Conservation (phyloP, 1,140 invertebrate species). For the Argopecten irradians region DNA sequence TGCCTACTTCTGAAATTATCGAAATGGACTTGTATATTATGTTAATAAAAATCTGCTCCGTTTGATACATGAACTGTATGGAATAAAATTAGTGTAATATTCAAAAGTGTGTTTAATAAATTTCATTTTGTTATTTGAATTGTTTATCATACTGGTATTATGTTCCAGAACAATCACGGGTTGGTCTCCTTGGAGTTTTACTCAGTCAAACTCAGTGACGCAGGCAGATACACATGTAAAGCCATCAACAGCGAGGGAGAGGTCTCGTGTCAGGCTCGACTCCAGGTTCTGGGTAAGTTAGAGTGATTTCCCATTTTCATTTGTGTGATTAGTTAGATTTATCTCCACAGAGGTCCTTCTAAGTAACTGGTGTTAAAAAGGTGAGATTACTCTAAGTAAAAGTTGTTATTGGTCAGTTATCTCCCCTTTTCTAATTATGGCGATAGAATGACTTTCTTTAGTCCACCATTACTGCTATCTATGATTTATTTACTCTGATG, state of each 20-base stretch:
- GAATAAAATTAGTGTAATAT: not conserved
- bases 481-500: too few relatives aligned
- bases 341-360: not conserved
- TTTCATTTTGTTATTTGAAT: not conserved
- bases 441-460: not conserved
- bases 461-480: not conserved
- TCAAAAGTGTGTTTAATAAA: not conserved
- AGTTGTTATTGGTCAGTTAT: too few relatives aligned
- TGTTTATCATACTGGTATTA: not conserved
- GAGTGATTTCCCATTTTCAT: not conserved
- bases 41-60: too few relatives aligned
- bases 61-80: too few relatives aligned
- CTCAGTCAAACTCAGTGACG: slow-evolving; percentile 79
- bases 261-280: slow-evolving; percentile 62
- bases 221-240: slow-evolving; percentile 89
- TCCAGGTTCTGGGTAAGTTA: slow-evolving; percentile 69
- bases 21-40: too few relatives aligned
- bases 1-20: too few relatives aligned
- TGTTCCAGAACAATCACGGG: slow-evolving; percentile 72
- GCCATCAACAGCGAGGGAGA: slow-evolving; percentile 84
- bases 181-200: slow-evolving; percentile 69
- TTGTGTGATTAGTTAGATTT: not conserved
- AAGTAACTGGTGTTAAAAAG: not conserved
- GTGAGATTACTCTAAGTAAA: not conserved
- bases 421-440: too few relatives aligned